These are phyloP conservation scores for Telmatochromis sp. DNA, from an alignment of 2,113 vertebrate genomes.

Conservation along the genomic window DNA sequence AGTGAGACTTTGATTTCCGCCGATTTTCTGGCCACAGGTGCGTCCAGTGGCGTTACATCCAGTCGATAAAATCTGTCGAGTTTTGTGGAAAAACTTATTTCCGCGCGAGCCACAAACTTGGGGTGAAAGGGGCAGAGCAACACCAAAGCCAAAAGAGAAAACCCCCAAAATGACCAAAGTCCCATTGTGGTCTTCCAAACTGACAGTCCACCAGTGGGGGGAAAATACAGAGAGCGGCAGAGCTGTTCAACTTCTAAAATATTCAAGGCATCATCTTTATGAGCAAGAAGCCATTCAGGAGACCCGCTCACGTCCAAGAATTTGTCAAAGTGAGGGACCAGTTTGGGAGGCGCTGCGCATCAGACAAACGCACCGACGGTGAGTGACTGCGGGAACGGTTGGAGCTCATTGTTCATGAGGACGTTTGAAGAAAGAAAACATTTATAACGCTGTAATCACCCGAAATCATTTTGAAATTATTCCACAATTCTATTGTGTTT, in stretches of 20 bases:
- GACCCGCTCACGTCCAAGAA: conserved; percentile 56
- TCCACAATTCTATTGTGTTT: not conserved
- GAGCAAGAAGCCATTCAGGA: conserved; percentile 19
- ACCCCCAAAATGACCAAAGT: conserved; percentile 44
- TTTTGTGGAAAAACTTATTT: conserved; percentile 44
- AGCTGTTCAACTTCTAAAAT: conserved; percentile 31
- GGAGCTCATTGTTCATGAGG: conserved; percentile 18
- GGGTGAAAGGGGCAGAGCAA: conserved; percentile 11
- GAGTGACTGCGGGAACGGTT: conserved; percentile 38
- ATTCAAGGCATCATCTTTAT: conserved; percentile 28
- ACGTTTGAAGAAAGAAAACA: not conserved
- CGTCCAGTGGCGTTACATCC: not conserved
- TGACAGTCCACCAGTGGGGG: not conserved
- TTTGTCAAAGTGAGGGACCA: conserved; percentile 64
- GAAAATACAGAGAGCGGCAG: not conserved
- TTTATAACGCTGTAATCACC: not conserved
- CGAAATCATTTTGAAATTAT: not conserved
- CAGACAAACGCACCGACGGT: conserved; percentile 47
- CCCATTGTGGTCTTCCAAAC: conserved; percentile 40
- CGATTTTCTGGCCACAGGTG: not conserved
- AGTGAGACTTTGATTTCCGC: not conserved
- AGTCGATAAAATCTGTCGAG: conserved; percentile 14
- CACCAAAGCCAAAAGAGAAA: conserved; percentile 25
- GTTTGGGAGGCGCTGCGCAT: conserved; percentile 62
- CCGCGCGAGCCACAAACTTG: conserved; percentile 45